Evolutionary conservation across 2,888 invertebrate species (phyloP).

Genomic region (Vanessa cardui): DNA sequence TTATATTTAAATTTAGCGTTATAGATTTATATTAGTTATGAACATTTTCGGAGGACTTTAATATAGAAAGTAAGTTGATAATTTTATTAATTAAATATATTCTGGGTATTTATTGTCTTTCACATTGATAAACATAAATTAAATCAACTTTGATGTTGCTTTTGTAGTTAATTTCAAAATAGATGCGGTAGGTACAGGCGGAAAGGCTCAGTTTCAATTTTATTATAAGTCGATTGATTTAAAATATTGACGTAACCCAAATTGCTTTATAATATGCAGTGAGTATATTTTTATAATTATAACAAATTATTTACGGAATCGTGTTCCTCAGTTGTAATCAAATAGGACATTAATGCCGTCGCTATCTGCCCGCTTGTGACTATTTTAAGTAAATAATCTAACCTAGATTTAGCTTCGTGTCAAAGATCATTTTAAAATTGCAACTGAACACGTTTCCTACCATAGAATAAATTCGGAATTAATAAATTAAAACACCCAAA

Average conservation of each 20-base stretch:
- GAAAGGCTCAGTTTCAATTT: too few relatives aligned
- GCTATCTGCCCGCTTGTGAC: conserved; percentile 30
- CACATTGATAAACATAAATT: too few relatives aligned
- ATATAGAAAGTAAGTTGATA: background rate
- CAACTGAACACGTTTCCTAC: background rate
- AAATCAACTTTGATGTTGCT: too few relatives aligned
- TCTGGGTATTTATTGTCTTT: too few relatives aligned
- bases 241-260: background rate
- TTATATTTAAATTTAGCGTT: background rate
- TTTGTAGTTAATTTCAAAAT: too few relatives aligned
- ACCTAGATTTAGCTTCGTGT: conserved; percentile 4
- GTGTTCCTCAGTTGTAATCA: conserved; percentile 29
- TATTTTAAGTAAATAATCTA: conserved; percentile 33
- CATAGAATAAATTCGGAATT: background rate
- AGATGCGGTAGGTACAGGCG: too few relatives aligned
- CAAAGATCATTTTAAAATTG: conserved; percentile 5
- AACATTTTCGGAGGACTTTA: background rate
- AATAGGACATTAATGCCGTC: conserved; percentile 29
- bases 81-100: background rate
- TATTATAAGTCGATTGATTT: background rate
- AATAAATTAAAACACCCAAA: background rate
- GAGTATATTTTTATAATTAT: background rate
- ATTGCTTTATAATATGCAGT: background rate
- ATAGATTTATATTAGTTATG: background rate
- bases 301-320: conserved; percentile 21